Conservation (phyloP, 2,797 vertebrate species). For the Sylvilagus floridanus region DNA sequence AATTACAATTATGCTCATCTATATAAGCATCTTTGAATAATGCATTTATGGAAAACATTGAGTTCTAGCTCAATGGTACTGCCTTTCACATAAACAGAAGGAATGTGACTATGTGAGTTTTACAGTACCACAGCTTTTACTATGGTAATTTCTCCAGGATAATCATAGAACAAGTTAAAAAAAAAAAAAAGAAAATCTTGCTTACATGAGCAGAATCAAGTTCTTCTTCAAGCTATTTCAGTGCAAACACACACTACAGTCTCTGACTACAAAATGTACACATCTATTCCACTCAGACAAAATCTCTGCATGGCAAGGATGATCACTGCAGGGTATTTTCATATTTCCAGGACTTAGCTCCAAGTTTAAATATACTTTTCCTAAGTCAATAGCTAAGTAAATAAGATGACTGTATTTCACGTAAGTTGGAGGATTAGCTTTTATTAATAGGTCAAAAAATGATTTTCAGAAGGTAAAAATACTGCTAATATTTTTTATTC, state of each 20-base stretch:
- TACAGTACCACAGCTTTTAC: slow-evolving; percentile 10
- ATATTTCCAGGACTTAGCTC: background rate
- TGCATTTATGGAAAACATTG: background rate
- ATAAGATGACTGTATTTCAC: background rate
- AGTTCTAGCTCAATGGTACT: background rate
- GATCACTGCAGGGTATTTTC: background rate
- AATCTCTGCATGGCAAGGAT: background rate
- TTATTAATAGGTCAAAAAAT: background rate
- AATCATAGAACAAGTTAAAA: slow-evolving; percentile 55
- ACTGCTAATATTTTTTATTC: background rate
- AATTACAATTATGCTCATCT: slow-evolving; percentile 3
- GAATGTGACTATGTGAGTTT: slow-evolving; percentile 42
- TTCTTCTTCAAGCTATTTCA: slow-evolving; percentile 53
- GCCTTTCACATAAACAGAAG: slow-evolving; percentile 8
- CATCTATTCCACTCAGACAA: slow-evolving; percentile 2
- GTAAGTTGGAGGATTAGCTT: background rate
- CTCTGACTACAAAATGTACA: slow-evolving; percentile 7
- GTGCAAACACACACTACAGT: background rate
- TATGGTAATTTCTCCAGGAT: slow-evolving; percentile 54
- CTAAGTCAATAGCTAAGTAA: slow-evolving; percentile 1
- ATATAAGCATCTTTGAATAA: slow-evolving; percentile 53
- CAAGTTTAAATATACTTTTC: background rate
- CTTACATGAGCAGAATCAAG: slow-evolving; percentile 45
- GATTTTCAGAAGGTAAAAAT: background rate
- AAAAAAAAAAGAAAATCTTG: background rate